Evolutionary conservation across 2,888 invertebrate species (phyloP).

Genomic region (Polydrusus pterygomalis): DNA sequence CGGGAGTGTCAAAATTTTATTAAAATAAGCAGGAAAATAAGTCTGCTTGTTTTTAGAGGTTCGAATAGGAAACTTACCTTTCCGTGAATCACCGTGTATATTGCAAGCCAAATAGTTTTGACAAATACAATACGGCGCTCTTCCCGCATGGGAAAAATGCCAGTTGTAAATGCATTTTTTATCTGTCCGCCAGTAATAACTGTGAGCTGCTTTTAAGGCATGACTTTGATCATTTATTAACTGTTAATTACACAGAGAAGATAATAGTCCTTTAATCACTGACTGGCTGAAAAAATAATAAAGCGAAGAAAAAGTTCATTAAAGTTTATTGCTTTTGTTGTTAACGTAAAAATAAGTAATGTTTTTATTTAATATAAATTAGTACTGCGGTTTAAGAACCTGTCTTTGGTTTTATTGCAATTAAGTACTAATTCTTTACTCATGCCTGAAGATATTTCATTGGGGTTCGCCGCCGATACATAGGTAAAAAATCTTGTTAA

Average conservation of each 20-base stretch:
- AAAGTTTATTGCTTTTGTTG: conserved; percentile 5
- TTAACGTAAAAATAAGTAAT: not conserved
- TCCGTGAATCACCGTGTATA: too few relatives aligned
- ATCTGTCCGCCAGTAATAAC: conserved; percentile 11
- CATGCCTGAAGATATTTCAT: too few relatives aligned
- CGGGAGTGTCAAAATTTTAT: too few relatives aligned
- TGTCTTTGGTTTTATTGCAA: not conserved
- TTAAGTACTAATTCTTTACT: too few relatives aligned
- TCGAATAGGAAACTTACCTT: too few relatives aligned
- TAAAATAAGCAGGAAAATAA: too few relatives aligned
- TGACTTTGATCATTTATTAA: conserved; percentile 31
- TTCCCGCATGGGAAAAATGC: conserved; percentile 23
- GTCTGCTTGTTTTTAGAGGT: too few relatives aligned
- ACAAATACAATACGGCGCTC: not conserved
- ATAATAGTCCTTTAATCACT: conserved; percentile 28
- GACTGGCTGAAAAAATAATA: conserved; percentile 4
- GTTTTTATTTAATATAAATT: conserved; percentile 3
- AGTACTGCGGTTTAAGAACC: not conserved
- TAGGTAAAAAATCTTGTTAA: too few relatives aligned
- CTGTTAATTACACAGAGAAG: conserved; percentile 1
- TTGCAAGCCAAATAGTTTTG: not conserved
- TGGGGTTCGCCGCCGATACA: too few relatives aligned
- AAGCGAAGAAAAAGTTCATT: conserved; percentile 16
- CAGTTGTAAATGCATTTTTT: conserved; percentile 29
- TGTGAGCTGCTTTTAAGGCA: conserved; percentile 13